Evolutionary conservation across 2,888 invertebrate genomes (phyloP), one percentile per base, ranked within the genome.

Genomic region (Coleophora flavipennella): DNA sequence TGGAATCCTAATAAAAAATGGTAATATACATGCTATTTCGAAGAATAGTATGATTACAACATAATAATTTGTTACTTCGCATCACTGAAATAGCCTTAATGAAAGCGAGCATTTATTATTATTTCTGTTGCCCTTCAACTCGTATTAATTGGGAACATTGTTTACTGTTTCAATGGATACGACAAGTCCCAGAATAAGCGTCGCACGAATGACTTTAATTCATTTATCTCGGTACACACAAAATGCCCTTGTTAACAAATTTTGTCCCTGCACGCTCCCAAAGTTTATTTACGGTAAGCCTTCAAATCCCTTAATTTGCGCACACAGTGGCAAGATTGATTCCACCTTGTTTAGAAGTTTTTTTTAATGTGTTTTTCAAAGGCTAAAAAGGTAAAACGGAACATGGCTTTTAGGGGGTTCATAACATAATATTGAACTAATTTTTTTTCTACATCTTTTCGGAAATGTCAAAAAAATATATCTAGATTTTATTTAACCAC

Each of bases 111-210:
- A 61, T 67, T 66, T 60, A 57, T 64, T 64, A 13, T 62, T 65
- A 60, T 64, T 65, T 63, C 62, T 64, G 55, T 67, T 69, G 65
- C 62, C 67, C 60, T 71, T 68, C 57, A 20, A 20, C 20, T 20
- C 20, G 20, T 63, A 68, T 69, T 71, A 74, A 74, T 74, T 71
- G 71, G 58, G 57, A 55, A 48, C 55, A 62, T 59, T 74, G 68
- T 75, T 76, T 69, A 67, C 69, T 51, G 62, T 68, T 70, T 55
- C 64, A 71, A 68, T n/a, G n/a, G n/a, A n/a, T 70, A 61, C 60
- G 55, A 61, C 64, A 59, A 63, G 59, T 60, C 60, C 67, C 62
- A 32, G 64, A 70, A 68, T 63, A 66, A 57, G 62, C 56, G 51
- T 50, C 62, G 66, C 71, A 71, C 71, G 67, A 57, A 49, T 66